Percentiles rank a stretch among this genome's conserved stretches.
Conservation (phyloP, 1,140 invertebrate genomes). For the Tetramorium parvispinum region DNA sequence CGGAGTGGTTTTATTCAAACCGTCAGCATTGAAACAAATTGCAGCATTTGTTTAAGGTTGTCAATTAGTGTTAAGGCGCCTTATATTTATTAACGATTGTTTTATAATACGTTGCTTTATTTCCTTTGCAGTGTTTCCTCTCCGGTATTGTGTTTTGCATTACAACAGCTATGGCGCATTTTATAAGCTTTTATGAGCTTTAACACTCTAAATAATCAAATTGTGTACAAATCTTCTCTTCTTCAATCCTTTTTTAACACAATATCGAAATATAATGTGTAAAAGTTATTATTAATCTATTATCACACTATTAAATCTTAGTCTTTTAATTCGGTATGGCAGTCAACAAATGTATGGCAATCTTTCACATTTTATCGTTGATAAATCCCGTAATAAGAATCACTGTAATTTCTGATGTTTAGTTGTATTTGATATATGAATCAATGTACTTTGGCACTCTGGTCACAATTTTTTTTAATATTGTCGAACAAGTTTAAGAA, state of each 20-base stretch:
- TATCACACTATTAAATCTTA: slow-evolving; percentile 15
- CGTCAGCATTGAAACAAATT: neutral
- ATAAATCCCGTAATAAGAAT: neutral
- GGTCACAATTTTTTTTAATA: neutral
- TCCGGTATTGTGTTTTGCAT: neutral
- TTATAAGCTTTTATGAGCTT: neutral
- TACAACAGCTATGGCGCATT: neutral
- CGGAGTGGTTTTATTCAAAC: neutral
- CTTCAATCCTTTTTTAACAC: neutral
- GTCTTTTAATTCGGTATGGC: slow-evolving; percentile 33
- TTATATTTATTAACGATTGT: neutral
- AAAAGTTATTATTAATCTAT: slow-evolving; percentile 12
- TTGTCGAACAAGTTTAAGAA: slow-evolving; percentile 1
- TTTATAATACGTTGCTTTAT: slow-evolving; percentile 10
- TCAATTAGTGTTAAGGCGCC: neutral
- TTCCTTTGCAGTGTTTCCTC: neutral
- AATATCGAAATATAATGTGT: slow-evolving; percentile 5
- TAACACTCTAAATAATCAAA: neutral
- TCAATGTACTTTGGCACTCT: slow-evolving; percentile 47
- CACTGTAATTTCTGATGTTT: neutral
- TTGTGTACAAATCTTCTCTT: neutral
- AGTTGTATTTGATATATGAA: neutral
- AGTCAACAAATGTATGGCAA: neutral
- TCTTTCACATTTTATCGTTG: neutral
- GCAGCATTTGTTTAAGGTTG: neutral